Conservation (phyloP, 1,140 invertebrate genomes). For the Drosophila insularis region DNA sequence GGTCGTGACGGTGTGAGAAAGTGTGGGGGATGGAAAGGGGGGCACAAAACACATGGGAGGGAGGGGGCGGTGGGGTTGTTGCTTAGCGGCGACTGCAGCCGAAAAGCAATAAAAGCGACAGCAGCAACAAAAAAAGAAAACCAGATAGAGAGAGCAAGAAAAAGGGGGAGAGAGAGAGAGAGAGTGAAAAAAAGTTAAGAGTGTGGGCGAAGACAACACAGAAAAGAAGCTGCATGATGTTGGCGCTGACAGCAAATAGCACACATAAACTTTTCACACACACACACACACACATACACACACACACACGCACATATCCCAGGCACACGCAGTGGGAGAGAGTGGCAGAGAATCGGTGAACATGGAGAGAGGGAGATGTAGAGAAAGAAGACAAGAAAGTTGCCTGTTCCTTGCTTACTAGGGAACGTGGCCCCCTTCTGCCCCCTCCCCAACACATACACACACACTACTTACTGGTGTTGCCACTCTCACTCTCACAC, state of each 20-base stretch:
- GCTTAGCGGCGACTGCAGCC: conserved; percentile 23
- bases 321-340: background rate
- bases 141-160: too few relatives aligned
- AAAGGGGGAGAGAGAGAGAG: too few relatives aligned
- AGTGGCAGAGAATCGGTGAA: too few relatives aligned
- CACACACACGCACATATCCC: background rate
- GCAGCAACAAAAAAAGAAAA: conserved; percentile 39
- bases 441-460: background rate
- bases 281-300: background rate
- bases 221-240: conserved; percentile 32
- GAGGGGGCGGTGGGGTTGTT: background rate
- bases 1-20: conserved; percentile 34
- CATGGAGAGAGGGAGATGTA: background rate
- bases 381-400: conserved; percentile 26
- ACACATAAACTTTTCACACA: conserved; percentile 51
- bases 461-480: background rate
- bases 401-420: conserved; percentile 23
- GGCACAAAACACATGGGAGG: background rate
- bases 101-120: conserved; percentile 59
- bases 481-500: too few relatives aligned
- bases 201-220: conserved; percentile 35
- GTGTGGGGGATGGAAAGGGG: background rate
- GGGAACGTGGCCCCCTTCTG: too few relatives aligned
- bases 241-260: conserved; percentile 53
- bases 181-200: conserved; percentile 31